A percentile compares a stretch with the other conserved stretches of the same genome.
phyloP scores from a whole-genome alignment of 2,888 invertebrate genomes.

The Tyria jacobaeae region DNA sequence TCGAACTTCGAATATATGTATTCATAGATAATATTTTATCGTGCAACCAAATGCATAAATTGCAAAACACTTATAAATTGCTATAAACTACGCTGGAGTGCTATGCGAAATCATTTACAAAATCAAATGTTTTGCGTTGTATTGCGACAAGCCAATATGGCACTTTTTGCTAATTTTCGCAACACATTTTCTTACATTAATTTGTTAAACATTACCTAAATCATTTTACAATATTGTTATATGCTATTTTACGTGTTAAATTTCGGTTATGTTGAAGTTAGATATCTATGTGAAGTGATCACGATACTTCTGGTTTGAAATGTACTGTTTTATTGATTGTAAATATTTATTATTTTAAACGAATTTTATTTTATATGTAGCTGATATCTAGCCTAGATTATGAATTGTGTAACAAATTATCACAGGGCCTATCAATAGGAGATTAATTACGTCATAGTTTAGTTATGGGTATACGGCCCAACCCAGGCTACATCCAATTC shows the following conservation, averaged over 20 bases:
- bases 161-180: constrained; percentile 46
- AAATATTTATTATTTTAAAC: constrained; percentile 14
- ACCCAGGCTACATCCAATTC: too few species aligned
- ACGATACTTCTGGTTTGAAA: constrained; percentile 38
- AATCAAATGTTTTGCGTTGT: constrained; percentile 36
- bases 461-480: too few species aligned
- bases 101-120: constrained; percentile 58
- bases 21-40: constrained; percentile 50
- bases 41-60: constrained; percentile 59
- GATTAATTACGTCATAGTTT: too few species aligned
- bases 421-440: too few species aligned
- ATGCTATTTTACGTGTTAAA: constrained; percentile 20
- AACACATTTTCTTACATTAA: constrained; percentile 39
- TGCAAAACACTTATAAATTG: constrained; percentile 55
- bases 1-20: constrained; percentile 34
- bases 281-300: constrained; percentile 16
- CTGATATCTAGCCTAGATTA: not conserved
- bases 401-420: not conserved
- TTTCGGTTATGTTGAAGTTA: constrained; percentile 17
- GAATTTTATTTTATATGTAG: not conserved
- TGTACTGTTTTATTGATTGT: constrained; percentile 2
- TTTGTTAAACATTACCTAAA: constrained; percentile 41
- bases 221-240: constrained; percentile 26
- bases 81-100: constrained; percentile 50
- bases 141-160: constrained; percentile 28